Base-by-base conservation (phyloP, 2,113 vertebrate species). In the Choloepus hoffmanni region DNA sequence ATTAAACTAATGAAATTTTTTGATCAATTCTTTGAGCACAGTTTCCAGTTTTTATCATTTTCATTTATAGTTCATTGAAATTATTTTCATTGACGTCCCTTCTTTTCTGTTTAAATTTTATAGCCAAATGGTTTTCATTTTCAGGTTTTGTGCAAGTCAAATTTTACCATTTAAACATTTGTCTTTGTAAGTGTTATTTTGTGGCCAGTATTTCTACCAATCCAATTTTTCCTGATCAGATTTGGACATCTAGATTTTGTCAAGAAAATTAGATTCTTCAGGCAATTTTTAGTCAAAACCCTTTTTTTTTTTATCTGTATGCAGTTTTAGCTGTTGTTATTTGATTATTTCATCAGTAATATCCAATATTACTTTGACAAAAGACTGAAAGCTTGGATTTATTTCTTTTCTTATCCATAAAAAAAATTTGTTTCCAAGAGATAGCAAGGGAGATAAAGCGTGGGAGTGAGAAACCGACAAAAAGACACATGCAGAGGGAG, bases 71-170 rank as follows among this genome's bases (percentile, higher is more conserved):
- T 55, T 86, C 84, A 77, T 16, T 10, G 10, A 65, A 40, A n/a
- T 85, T 45, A 63, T 82, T 92, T 76, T 84, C 85, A 93, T 14
- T 62, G 77, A 15, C n/a, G 77, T 86, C 53, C 53, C 18, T 70
- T 96, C 9, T 90, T 89, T 77, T 72, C 72, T 91, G 43, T 83
- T 87, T 77, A 86, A 68, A 92, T 95, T 92, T 94, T 19, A 73
- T 33, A n/a, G 72, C 26, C 30, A 90, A 87, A 88, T 90, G 63
- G 36, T 60, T 85, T 48, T 93, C 76, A 67, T 62, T 90, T 15
- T 72, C 76, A 55, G 45, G 36, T 79, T 94, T 89, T 53, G 55
- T 76, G 62, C 24, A 23, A n/a, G 65, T 65, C 90, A 40, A 40
- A 40, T 76, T 72, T 88, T 43, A 63, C 72, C 62, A 40, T 0